These are phyloP conservation scores for Notiomystis cincta DNA, from an alignment of 2,113 vertebrate species.

Conservation along the genomic window DNA sequence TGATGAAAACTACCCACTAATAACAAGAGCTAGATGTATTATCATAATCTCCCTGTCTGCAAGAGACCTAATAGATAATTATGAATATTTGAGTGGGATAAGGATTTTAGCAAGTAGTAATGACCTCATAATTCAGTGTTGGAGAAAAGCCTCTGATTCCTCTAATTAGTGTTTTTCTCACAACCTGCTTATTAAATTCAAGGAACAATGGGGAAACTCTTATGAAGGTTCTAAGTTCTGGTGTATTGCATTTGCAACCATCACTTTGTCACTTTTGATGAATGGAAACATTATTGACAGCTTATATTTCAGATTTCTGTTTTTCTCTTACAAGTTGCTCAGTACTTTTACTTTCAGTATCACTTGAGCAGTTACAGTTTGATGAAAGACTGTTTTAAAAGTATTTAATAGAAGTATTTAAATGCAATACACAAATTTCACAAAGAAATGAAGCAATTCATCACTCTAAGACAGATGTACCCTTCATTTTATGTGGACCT, in stretches of 20 bases:
- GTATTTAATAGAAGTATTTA: background rate
- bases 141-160: background rate
- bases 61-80: slow-evolving; percentile 9
- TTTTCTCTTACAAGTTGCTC: background rate
- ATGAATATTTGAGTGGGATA: slow-evolving; percentile 13
- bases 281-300: background rate
- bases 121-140: background rate
- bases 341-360: background rate
- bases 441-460: background rate
- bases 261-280: background rate
- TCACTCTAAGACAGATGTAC: background rate
- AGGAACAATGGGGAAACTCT: background rate
- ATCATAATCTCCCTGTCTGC: background rate
- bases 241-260: background rate
- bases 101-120: slow-evolving; percentile 19
- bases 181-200: background rate
- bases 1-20: background rate
- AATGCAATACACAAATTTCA: background rate
- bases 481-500: background rate
- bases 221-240: background rate
- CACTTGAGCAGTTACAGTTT: background rate
- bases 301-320: background rate
- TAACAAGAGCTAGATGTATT: background rate
- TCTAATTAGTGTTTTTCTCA: slow-evolving; percentile 4
- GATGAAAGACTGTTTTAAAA: background rate